Evolutionary conservation across 2,113 vertebrate genomes (phyloP), one percentile per base, ranked within the genome.

Genomic region (Progne subis): DNA sequence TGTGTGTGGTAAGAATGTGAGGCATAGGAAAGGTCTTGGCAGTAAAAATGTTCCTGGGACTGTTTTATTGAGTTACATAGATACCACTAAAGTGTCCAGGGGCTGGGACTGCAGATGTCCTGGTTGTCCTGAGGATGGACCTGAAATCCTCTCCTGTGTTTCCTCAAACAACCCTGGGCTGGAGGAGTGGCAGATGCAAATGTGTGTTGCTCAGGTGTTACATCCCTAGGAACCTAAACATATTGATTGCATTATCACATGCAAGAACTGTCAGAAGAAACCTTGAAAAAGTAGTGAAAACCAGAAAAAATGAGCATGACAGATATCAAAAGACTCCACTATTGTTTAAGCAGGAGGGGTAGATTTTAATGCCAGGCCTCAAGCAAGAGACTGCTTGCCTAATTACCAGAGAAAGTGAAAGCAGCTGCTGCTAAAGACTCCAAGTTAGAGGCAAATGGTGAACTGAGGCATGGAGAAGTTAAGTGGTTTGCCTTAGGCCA

Each of bases 401-500:
- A 96, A 95, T 94, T 95, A 90, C 24, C 70, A 90, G 71, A 92
- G 78, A 82, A 94, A 95, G 71, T 77, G 55, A 91, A 95, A 91
- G 65, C 90, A 97, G 87, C 90, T 96, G 93, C 81, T 87, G 69
- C 68, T 95, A 90, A 39, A 92, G 47, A 63, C 32, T 67, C 24
- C 39, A 76, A 91, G 91, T 92, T 85, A 91, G 59, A 94, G 82
- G 87, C 70, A 90, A 95, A 82, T 39, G 78, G 78, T 92, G 94
- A 95, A 88, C 59, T 90, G 84, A 94, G 93, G 87, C 94, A 86
- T 94, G 88, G 63, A 96, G 84, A 94, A 95, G 89, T 91, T 94
- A 91, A 95, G 78, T 92, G 91, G 60, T 74, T 96, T 94, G 91
- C 94, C 93, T 93, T 57, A 93, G 90, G 90, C 70, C 82, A 67